Evolutionary conservation across 2,888 invertebrate species (phyloP), one percentile per base, ranked within the genome.

Genomic region (Acutogordius australiensis): DNA sequence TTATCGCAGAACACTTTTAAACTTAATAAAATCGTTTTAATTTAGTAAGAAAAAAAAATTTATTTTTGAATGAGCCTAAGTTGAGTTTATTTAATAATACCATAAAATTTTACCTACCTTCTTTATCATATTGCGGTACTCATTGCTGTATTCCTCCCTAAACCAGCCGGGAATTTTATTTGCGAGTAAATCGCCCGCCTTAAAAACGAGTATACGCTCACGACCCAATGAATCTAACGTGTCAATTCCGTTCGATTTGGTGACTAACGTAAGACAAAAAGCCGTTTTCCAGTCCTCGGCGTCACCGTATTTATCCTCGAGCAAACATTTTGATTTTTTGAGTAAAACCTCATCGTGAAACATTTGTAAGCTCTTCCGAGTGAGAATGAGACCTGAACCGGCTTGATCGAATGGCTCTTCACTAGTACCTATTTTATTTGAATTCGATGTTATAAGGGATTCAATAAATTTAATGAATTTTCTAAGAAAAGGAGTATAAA

Each of bases 321-420:
- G 51, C 51, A 51, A 51, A 26, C 51, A 51, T 23, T 51, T 51
- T 8, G 51, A 26, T 21, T 51, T 8, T 23, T 51, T 4, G 8
- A 51, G 8, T 21, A 51, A n/a, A n/a, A 51, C 51, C 23, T 51
- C n/a, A n/a, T 23, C 4, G 4, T 21, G 8, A 8, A 51, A 23
- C 4, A 13, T 51, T n/a, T 4, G 18, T 23, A 51, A 51, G 26
- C 18, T 4, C 23, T 23, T 4, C 18, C 51, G 51, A 51, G n/a
- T 51, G 8, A 51, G 26, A 23, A 51, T 51, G 4, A 51, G 23
- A 13, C 51, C 51, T 4, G n/a, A n/a, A 51, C 51, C 51, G 8
- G 51, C 51, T 51, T 51, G 51, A 51, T 51, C 51, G 23, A 51
- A 51, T 4, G 51, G 51, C 51, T 51, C 51, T 51, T 51, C 51